Conservation (phyloP, 2,888 invertebrate species). For the Acleris cristana region DNA sequence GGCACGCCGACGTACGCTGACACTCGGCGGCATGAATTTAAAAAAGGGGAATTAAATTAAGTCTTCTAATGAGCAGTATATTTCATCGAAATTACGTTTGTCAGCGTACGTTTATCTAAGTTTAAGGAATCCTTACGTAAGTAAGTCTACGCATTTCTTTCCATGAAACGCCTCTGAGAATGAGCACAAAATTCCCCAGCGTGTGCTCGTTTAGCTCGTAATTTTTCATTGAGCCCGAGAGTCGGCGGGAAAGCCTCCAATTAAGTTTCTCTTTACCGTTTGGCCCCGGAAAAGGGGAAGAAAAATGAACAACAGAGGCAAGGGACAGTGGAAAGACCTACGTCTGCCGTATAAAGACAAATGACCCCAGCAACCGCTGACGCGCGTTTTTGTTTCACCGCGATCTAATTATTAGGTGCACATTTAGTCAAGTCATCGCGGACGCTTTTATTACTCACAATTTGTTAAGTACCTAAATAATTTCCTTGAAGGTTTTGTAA, state of each 20-base stretch:
- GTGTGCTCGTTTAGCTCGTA: slow-evolving; percentile 82
- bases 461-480: slow-evolving; percentile 18
- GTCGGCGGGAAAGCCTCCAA: slow-evolving; percentile 80
- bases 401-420: slow-evolving; percentile 34
- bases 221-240: slow-evolving; percentile 83
- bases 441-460: slow-evolving; percentile 24
- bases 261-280: slow-evolving; percentile 83
- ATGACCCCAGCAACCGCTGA: slow-evolving; percentile 51
- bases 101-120: slow-evolving; percentile 72
- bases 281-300: slow-evolving; percentile 72
- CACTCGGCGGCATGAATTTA: slow-evolving; percentile 29
- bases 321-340: slow-evolving; percentile 65
- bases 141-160: slow-evolving; percentile 71
- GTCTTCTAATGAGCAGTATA: slow-evolving; percentile 57
- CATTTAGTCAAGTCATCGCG: slow-evolving; percentile 27
- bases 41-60: slow-evolving; percentile 40
- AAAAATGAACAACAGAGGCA: slow-evolving; percentile 77
- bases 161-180: slow-evolving; percentile 60
- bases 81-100: slow-evolving; percentile 70
- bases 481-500: slow-evolving; percentile 8
- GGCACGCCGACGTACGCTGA: slow-evolving; percentile 25
- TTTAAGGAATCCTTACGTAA: slow-evolving; percentile 62
- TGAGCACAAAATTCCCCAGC: slow-evolving; percentile 76
- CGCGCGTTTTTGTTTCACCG: slow-evolving; percentile 29
- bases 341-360: slow-evolving; percentile 61